Percentiles rank a stretch among this genome's conserved stretches.
Evolutionary conservation across 2,113 vertebrate genomes (phyloP).

Genomic region (Elephantulus edwardii): DNA sequence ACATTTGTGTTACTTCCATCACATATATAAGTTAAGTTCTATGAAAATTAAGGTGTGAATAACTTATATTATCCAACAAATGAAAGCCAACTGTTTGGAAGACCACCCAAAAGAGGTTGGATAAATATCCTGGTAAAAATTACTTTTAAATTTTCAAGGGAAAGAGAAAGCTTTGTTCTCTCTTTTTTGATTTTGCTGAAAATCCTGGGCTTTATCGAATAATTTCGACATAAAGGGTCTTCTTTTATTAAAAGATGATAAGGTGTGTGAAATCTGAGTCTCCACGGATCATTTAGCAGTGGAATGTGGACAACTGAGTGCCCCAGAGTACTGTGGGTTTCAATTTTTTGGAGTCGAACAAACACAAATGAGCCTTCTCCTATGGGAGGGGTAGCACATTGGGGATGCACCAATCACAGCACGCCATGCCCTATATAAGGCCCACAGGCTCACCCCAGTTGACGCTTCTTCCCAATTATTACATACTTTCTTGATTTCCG

Average conservation of each 20-base stretch:
- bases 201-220: background rate
- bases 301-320: background rate
- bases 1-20: constrained; percentile 71
- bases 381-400: background rate
- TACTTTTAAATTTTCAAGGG: constrained; percentile 9
- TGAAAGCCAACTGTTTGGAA: background rate
- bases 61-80: background rate
- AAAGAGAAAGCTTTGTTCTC: constrained; percentile 16
- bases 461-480: fast-evolving
- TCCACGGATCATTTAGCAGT: background rate
- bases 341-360: constrained; percentile 54
- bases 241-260: background rate
- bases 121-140: background rate
- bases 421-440: constrained; percentile 72
- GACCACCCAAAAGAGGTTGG: background rate
- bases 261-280: background rate
- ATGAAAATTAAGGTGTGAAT: background rate
- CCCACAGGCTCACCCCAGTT: fast-evolving
- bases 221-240: background rate
- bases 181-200: background rate
- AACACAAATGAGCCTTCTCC: constrained; percentile 69
- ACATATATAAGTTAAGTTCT: background rate
- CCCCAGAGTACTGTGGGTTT: background rate
- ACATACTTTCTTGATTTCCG: fast-evolving
- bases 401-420: constrained; percentile 74